A percentile compares a stretch with the other conserved stretches of the same genome.
Evolutionary conservation across 2,113 vertebrate genomes (phyloP).

Genomic region (Calyptomena viridis): DNA sequence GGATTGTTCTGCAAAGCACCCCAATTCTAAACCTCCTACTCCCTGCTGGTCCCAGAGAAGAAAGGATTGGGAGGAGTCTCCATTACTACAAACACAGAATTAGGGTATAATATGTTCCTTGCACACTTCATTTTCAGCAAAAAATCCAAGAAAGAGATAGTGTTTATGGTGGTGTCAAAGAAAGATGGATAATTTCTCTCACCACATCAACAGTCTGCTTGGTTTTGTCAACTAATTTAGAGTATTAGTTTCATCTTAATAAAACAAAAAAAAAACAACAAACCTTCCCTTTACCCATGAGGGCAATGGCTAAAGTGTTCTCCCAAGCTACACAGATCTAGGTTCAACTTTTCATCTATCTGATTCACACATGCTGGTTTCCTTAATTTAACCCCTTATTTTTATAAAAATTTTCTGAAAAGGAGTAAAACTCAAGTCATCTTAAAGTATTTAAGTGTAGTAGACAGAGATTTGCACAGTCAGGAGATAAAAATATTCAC

Average conservation of each 20-base stretch:
- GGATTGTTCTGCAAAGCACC: neutral
- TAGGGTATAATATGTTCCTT: neutral
- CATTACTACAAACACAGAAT: neutral
- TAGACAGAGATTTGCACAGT: neutral
- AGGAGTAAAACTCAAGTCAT: neutral
- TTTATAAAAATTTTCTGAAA: neutral
- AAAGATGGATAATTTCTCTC: neutral
- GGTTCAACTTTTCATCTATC: neutral
- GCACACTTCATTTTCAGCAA: neutral
- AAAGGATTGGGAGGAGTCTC: neutral
- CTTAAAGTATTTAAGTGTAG: neutral
- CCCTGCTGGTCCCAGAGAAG: neutral
- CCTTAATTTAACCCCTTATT: neutral
- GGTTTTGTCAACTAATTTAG: neutral
- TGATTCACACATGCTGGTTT: rapidly evolving
- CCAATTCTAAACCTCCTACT: neutral
- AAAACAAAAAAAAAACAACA: neutral
- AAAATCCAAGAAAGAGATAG: neutral
- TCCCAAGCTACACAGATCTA: neutral
- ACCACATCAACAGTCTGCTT: neutral
- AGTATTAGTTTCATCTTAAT: neutral
- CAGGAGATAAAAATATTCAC: neutral
- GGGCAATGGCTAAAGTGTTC: neutral
- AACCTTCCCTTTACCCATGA: neutral
- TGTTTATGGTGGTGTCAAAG: neutral